A percentile compares a stretch with the other conserved stretches of the same genome.
phyloP scores from a whole-genome alignment of 2,797 vertebrate species.

The Setipinna tenuifilis region DNA sequence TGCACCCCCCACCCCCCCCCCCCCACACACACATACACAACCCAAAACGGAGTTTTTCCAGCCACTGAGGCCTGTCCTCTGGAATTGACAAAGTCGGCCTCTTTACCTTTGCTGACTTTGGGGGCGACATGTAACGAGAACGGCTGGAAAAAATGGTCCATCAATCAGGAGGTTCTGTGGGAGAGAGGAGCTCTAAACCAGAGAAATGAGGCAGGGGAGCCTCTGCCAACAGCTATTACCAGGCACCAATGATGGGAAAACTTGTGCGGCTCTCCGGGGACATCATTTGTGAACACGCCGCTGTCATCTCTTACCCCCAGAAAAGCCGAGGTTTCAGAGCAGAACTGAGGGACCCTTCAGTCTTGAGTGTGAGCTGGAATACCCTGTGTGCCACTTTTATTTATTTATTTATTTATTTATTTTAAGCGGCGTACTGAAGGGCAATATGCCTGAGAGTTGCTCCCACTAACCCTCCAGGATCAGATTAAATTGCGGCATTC shows the following conservation, averaged over 20 bases:
- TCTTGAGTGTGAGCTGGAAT: not conserved
- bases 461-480: constrained; percentile 65
- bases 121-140: constrained; percentile 64
- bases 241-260: constrained; percentile 70
- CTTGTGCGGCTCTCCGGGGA: constrained; percentile 62
- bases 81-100: constrained; percentile 64
- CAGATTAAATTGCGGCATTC: constrained; percentile 66
- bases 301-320: constrained; percentile 46
- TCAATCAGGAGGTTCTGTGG: constrained; percentile 63
- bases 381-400: not conserved
- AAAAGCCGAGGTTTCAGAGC: constrained; percentile 60
- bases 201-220: constrained; percentile 65
- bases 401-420: constrained; percentile 8
- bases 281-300: constrained; percentile 63
- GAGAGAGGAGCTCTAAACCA: constrained; percentile 53
- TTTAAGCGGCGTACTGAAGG: not conserved
- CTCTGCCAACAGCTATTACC: constrained; percentile 66
- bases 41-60: not conserved
- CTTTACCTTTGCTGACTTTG: constrained; percentile 69
- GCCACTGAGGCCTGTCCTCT: constrained; percentile 42
- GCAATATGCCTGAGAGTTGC: constrained; percentile 51
- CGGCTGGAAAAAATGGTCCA: constrained; percentile 60
- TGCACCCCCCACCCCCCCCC: too few species aligned
- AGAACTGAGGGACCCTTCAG: constrained; percentile 45
- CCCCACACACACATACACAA: too few species aligned